Evolutionary conservation across 2,888 invertebrate species (phyloP).

Genomic region (Zygaena filipendulae): DNA sequence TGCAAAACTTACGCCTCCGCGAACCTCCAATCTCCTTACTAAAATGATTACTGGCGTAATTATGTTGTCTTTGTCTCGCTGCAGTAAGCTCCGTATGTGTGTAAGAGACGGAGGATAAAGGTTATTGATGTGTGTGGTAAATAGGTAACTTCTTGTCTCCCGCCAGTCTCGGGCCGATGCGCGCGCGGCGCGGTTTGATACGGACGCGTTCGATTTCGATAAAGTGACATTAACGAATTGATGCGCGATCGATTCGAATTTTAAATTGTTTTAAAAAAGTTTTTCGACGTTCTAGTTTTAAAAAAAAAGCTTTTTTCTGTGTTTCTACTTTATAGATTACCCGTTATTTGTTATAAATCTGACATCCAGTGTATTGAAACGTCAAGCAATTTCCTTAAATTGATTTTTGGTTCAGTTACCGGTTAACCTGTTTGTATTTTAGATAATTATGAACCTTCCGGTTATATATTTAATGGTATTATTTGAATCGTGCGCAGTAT

Average conservation of each 20-base stretch:
- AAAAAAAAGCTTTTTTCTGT: constrained; percentile 26
- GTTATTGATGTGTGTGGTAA: constrained; percentile 35
- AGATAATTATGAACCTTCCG: too few relatives aligned
- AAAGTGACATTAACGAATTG: constrained; percentile 25
- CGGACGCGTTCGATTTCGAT: constrained; percentile 24
- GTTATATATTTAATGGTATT: too few relatives aligned
- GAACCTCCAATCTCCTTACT: constrained; percentile 26
- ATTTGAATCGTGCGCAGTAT: too few relatives aligned
- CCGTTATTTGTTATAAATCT: too few relatives aligned
- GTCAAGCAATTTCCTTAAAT: too few relatives aligned
- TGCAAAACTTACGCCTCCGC: constrained; percentile 44
- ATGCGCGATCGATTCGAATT: constrained; percentile 35
- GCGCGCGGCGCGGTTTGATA: constrained; percentile 44
- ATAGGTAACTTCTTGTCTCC: constrained; percentile 33
- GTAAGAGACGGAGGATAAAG: constrained; percentile 31
- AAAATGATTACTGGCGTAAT: constrained; percentile 28
- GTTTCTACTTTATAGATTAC: too few relatives aligned
- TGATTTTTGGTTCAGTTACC: too few relatives aligned
- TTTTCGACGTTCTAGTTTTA: constrained; percentile 47
- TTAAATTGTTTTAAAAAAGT: constrained; percentile 37
- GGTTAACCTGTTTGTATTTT: too few relatives aligned
- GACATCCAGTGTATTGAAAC: too few relatives aligned
- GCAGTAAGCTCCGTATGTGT: constrained; percentile 22
- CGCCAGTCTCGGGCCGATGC: constrained; percentile 55
- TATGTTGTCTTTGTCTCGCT: constrained; percentile 27